These are phyloP conservation scores for Rapana venosa DNA, from an alignment of 2,888 invertebrate genomes.

Conservation along the genomic window DNA sequence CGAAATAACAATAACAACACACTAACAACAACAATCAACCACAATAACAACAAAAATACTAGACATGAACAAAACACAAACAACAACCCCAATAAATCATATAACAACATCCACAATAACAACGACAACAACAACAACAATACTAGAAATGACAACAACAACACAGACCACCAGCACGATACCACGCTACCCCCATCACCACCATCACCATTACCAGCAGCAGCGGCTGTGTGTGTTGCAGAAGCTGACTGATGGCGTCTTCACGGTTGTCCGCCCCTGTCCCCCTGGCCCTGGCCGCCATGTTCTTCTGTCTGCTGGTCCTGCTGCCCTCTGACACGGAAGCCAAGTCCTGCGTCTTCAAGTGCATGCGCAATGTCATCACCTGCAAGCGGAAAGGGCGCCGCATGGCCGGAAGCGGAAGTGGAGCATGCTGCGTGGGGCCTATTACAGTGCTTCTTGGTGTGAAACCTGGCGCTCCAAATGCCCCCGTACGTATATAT, in stretches of 20 bases:
- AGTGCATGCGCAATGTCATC: constrained; percentile 36
- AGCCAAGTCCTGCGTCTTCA: constrained; percentile 20
- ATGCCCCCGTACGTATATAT: constrained; percentile 7
- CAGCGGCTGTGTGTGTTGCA: no score
- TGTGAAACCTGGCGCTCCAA: constrained; percentile 22
- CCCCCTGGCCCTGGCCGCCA: neutral
- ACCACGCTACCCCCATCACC: no score
- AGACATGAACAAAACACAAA: no score
- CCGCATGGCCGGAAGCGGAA: neutral
- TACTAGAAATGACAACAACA: no score
- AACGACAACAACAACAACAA: no score
- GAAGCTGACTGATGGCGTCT: neutral
- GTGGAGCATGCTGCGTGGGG: constrained; percentile 21
- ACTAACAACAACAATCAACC: no score
- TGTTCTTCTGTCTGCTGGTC: constrained; percentile 15
- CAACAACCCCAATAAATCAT: no score
- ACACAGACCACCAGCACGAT: no score
- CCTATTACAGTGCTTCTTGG: constrained; percentile 16
- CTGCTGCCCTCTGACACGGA: neutral
- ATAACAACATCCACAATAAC: no score
- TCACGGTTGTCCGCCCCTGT: neutral
- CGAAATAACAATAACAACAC: no score
- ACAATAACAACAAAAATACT: no score
- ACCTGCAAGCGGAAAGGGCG: constrained; percentile 27
- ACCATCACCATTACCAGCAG: no score